These are phyloP conservation scores for Mastomys coucha DNA, from an alignment of 2,113 vertebrate species.

Conservation along the genomic window DNA sequence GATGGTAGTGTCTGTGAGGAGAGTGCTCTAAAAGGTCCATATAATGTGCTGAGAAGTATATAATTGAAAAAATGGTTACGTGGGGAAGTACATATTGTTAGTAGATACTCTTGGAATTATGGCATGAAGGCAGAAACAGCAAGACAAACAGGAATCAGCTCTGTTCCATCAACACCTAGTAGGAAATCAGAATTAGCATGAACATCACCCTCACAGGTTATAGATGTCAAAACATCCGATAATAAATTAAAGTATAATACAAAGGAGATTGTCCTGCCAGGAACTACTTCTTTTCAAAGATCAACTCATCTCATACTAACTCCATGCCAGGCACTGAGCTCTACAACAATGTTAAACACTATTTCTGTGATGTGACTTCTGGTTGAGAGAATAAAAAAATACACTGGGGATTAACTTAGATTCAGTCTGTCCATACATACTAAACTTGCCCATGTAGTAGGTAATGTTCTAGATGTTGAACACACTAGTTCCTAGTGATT, in stretches of 20 bases:
- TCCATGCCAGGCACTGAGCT: not conserved
- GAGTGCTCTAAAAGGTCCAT: not conserved
- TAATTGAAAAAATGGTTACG: not conserved
- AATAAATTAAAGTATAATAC: not conserved
- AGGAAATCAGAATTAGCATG: not conserved
- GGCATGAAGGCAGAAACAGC: not conserved
- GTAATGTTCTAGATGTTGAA: slow-evolving; percentile 2
- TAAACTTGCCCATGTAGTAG: not conserved
- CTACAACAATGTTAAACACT: not conserved
- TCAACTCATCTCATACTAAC: not conserved
- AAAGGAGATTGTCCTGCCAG: not conserved
- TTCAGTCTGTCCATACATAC: not conserved
- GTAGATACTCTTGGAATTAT: not conserved
- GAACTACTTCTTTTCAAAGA: not conserved
- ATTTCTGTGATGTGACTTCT: not conserved
- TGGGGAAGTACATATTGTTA: not conserved
- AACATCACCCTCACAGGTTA: not conserved
- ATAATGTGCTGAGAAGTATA: not conserved
- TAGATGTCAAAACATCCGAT: not conserved
- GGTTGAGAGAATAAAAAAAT: not conserved
- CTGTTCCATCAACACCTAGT: not conserved
- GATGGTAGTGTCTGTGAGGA: not conserved
- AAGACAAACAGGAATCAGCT: not conserved
- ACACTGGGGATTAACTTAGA: not conserved
- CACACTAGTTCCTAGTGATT: not conserved